These are phyloP conservation scores for Chionoecetes opilio DNA, from an alignment of 1,140 invertebrate species.

Conservation along the genomic window DNA sequence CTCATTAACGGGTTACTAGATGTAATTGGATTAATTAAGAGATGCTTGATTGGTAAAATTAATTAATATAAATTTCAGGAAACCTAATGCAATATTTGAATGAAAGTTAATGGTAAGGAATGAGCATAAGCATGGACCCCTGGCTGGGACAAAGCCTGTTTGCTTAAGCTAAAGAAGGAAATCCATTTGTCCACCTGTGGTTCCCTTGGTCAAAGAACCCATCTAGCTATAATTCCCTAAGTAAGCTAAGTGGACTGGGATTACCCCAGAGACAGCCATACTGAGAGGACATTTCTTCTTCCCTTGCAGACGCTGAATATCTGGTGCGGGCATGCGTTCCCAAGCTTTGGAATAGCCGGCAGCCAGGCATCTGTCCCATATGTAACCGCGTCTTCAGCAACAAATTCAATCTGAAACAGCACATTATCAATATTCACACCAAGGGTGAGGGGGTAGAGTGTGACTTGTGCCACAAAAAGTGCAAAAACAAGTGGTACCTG, in stretches of 20 bases:
- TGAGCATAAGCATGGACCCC: constrained; percentile 71
- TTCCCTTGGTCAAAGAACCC: constrained; percentile 72
- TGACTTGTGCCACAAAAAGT: constrained; percentile 81
- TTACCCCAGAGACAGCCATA: constrained; percentile 74
- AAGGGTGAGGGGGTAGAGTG: constrained; percentile 82
- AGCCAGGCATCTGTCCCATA: constrained; percentile 89
- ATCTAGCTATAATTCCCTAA: constrained; percentile 72
- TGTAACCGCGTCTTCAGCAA: constrained; percentile 85
- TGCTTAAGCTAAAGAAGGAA: constrained; percentile 63
- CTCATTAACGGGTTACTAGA: constrained; percentile 67
- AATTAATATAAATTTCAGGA: constrained; percentile 76
- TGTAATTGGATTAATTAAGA: constrained; percentile 60
- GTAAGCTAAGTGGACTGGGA: constrained; percentile 77
- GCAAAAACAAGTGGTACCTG: constrained; percentile 83
- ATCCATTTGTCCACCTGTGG: constrained; percentile 78
- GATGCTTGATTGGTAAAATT: constrained; percentile 63
- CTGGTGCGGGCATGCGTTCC: constrained; percentile 81
- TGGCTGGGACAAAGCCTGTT: constrained; percentile 59
- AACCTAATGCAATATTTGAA: constrained; percentile 42
- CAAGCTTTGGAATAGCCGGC: constrained; percentile 86
- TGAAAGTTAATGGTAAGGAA: constrained; percentile 72
- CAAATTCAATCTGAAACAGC: constrained; percentile 82
- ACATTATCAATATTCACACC: constrained; percentile 83
- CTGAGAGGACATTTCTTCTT: constrained; percentile 81
- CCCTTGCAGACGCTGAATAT: constrained; percentile 81